phyloP scores from a whole-genome alignment of 2,113 vertebrate species.

The Baryphthengus martii region DNA sequence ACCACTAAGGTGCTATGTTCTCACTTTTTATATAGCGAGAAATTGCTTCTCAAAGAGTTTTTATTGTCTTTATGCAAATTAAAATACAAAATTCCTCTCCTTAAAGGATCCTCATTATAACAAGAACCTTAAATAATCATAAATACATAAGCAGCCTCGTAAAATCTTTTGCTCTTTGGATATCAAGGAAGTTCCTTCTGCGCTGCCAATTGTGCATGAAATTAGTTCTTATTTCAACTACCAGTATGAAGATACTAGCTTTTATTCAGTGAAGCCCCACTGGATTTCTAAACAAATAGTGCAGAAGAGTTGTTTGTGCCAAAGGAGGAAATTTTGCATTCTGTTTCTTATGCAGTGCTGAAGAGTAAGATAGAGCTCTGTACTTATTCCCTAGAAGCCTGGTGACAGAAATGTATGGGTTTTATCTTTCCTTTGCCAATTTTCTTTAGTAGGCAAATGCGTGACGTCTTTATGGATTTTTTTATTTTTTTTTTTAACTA shows the following conservation, averaged over 20 bases:
- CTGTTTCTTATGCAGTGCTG: neutral
- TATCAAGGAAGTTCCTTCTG: constrained; percentile 67
- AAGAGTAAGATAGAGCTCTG: constrained; percentile 19
- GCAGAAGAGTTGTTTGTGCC: constrained; percentile 18
- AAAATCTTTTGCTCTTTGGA: constrained; percentile 60
- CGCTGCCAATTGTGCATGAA: constrained; percentile 73
- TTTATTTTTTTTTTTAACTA: neutral
- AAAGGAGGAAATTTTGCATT: constrained; percentile 57
- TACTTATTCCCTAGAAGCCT: constrained; percentile 39
- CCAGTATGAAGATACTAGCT: constrained; percentile 52
- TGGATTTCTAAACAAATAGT: constrained; percentile 68
- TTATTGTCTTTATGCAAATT: constrained; percentile 81
- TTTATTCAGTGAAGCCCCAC: constrained; percentile 53
- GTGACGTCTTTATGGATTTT: neutral
- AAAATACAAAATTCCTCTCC: constrained; percentile 67
- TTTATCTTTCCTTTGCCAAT: constrained; percentile 46
- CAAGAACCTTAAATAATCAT: constrained; percentile 69
- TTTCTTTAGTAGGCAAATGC: neutral
- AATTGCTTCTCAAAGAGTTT: constrained; percentile 75
- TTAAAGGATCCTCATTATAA: constrained; percentile 70
- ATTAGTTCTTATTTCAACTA: constrained; percentile 71
- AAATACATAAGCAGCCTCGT: constrained; percentile 65
- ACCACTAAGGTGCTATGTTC: constrained; percentile 79
- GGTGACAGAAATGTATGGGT: neutral
- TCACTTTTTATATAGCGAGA: constrained; percentile 75